Base-by-base conservation (phyloP, 2,888 invertebrate species). In the Lathronympha strigana region DNA sequence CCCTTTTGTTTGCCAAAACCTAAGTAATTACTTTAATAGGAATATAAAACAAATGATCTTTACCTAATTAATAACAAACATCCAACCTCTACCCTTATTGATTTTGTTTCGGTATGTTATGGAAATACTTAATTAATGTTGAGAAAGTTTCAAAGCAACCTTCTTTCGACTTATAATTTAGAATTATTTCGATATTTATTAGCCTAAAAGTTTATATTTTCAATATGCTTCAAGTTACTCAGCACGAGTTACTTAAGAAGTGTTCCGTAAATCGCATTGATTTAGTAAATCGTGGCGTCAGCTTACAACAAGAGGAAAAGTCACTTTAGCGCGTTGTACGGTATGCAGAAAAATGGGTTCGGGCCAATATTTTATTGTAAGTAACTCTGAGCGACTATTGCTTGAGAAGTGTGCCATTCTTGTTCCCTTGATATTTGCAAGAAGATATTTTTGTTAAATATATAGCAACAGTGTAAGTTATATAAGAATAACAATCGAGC, bases 251-350 rank as follows among this genome's bases (percentile, higher is more conserved):
- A 40, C 23, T 38, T 40, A 25, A 5, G 25, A 21, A 38, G 40
- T 28, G 11, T 43, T 43, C 43, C 73, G 79, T 81, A 82, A 80
- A 80, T 83, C 79, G 78, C 78, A 82, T 79, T 81, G 78, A 79
- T 79, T 78, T 76, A 75, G 74, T 77, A 80, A 83, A 82, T 74
- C 73, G 73, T 78, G 67, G 72, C 76, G 73, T 71, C 70, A 38
- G 57, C 63, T 63, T 58, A 47, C 33, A 40, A 54, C 40, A 21
- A 50, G 31, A 61, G 40, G 38, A 51, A 53, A 67, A 63, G 61
- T 60, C 45, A 23, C 45, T 53, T 45, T 15, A 8, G 15, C n/a
- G n/a, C 4, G 23, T 1, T 36, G 54, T 55, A 63, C 38, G 23
- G 45, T 45, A 45, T n/a, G 45, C 62, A 62, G 11, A 25, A 13